These are phyloP conservation scores for Virgularia gustaviana DNA, from an alignment of 92 coral and sea anemone genomes.

Conservation along the genomic window DNA sequence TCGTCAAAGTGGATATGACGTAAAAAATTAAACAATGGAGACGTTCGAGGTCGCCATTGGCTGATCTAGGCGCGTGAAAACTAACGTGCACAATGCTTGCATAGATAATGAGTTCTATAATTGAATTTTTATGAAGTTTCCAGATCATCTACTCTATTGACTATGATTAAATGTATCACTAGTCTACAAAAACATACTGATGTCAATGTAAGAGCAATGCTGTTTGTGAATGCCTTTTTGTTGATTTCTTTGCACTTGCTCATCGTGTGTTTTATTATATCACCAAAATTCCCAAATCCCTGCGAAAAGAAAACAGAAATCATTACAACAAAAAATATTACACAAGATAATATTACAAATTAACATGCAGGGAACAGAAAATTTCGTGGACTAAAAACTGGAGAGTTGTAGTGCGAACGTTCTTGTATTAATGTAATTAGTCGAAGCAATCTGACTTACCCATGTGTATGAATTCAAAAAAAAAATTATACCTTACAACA, in stretches of 20 bases:
- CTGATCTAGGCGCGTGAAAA: too few species aligned
- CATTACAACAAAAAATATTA: background rate
- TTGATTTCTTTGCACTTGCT: conserved; percentile 78
- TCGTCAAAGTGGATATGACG: too few species aligned
- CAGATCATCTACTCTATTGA: background rate
- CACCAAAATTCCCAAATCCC: conserved; percentile 94
- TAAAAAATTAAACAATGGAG: too few species aligned
- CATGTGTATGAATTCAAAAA: too few species aligned
- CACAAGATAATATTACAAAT: background rate
- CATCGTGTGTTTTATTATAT: conserved; percentile 83
- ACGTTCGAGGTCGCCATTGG: too few species aligned
- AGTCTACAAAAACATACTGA: conserved; percentile 39
- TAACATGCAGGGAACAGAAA: background rate
- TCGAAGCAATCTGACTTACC: too few species aligned
- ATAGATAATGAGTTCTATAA: too few species aligned
- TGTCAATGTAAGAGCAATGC: conserved; percentile 59
- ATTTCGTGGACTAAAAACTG: too few species aligned
- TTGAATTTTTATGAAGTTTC: too few species aligned
- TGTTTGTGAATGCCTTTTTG: conserved; percentile 62
- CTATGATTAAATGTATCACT: background rate
- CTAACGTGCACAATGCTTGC: background rate
- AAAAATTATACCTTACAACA: too few species aligned
- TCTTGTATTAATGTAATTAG: too few species aligned
- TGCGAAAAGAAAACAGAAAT: conserved; percentile 13
- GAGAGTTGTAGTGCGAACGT: too few species aligned